Percentiles rank a stretch among this genome's conserved stretches.
Conservation (phyloP, 2,888 invertebrate species). For the Apantesis nais region DNA sequence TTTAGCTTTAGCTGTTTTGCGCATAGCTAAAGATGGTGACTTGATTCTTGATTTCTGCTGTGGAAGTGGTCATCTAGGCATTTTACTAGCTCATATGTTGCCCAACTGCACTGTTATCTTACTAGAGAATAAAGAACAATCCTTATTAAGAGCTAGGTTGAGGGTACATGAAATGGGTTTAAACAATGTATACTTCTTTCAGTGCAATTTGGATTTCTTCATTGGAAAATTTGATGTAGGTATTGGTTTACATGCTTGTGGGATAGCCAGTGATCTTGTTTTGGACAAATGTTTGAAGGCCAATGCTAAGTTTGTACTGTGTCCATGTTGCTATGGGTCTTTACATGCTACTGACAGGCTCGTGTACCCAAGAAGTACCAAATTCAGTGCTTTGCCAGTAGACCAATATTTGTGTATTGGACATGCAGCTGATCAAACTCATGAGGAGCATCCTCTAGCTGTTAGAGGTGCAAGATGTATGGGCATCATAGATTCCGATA, state of each 20-base stretch:
- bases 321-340: slow-evolving; percentile 97
- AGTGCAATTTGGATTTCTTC: slow-evolving; percentile 97
- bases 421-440: slow-evolving; percentile 97
- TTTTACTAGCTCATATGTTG: slow-evolving; percentile 91
- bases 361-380: slow-evolving; percentile 92
- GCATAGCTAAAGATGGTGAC: slow-evolving; percentile 88
- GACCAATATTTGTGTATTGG: slow-evolving; percentile 92
- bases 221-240: slow-evolving; percentile 93
- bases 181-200: slow-evolving; percentile 91
- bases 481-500: slow-evolving; percentile 95
- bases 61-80: slow-evolving; percentile 96
- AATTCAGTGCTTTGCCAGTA: slow-evolving; percentile 77
- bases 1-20: slow-evolving; percentile 90
- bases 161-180: slow-evolving; percentile 89
- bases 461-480: slow-evolving; percentile 93
- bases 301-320: slow-evolving; percentile 93
- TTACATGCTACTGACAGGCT: slow-evolving; percentile 93
- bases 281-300: slow-evolving; percentile 92
- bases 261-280: slow-evolving; percentile 97
- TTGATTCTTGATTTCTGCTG: slow-evolving; percentile 97
- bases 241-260: slow-evolving; percentile 96
- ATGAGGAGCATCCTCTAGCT: slow-evolving; percentile 89
- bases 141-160: slow-evolving; percentile 90
- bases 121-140: slow-evolving; percentile 96
- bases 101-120: slow-evolving; percentile 92